Evolutionary conservation across 1,140 invertebrate genomes (phyloP).

Genomic region (Solenopsis invicta): DNA sequence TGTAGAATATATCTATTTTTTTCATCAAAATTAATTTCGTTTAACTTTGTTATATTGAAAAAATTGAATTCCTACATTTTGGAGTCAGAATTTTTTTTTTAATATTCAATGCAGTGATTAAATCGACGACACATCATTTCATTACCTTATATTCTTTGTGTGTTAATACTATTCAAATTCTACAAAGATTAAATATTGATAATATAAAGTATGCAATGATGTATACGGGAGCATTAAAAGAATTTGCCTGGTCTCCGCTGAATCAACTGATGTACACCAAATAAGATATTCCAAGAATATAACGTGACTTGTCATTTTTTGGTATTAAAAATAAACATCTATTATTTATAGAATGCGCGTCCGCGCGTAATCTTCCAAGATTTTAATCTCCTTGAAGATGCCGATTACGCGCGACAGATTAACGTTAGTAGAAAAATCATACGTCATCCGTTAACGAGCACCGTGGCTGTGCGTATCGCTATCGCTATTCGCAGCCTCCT

Average conservation of each 20-base stretch:
- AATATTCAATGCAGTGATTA: background rate
- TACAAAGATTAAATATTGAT: constrained; percentile 4
- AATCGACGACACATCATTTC: background rate
- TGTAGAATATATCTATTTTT: background rate
- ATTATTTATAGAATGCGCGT: background rate
- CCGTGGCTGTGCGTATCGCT: constrained; percentile 10
- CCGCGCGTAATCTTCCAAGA: constrained; percentile 5
- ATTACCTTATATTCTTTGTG: background rate
- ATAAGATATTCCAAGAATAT: background rate
- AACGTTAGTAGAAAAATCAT: background rate
- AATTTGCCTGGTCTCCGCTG: background rate
- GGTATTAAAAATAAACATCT: background rate
- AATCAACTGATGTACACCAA: background rate
- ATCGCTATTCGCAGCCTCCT: constrained; percentile 22
- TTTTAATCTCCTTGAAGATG: constrained; percentile 30
- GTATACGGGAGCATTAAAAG: background rate
- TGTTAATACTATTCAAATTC: background rate
- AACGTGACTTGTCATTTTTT: background rate
- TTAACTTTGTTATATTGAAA: background rate
- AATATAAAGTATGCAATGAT: background rate
- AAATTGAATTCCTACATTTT: background rate
- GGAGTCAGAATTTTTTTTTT: background rate
- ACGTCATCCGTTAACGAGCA: constrained; percentile 41
- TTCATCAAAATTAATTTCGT: background rate
- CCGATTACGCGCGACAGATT: background rate